Evolutionary conservation across 2,113 vertebrate species (phyloP).

Genomic region (Ardeotis arabs): DNA sequence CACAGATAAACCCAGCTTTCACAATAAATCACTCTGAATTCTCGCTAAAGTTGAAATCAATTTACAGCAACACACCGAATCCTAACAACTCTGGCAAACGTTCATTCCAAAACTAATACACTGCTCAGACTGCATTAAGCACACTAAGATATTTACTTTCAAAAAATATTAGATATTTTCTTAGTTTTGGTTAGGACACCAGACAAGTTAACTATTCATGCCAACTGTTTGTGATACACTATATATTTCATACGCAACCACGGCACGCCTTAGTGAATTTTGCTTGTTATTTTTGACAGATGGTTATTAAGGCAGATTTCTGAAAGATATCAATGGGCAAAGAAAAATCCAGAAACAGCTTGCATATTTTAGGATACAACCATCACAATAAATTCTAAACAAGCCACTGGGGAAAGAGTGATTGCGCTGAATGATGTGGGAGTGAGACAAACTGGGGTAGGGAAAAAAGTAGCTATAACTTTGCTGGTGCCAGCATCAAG

Average conservation of each 20-base stretch:
- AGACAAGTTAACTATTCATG: background rate
- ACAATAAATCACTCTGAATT: background rate
- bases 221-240: background rate
- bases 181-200: background rate
- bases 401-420: background rate
- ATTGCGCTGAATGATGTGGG: background rate
- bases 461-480: background rate
- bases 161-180: background rate
- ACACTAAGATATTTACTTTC: background rate
- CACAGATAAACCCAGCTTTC: background rate
- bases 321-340: background rate
- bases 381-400: background rate
- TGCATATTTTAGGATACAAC: background rate
- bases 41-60: background rate
- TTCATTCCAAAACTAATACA: background rate
- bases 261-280: background rate
- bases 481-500: background rate
- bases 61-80: background rate
- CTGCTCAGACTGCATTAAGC: background rate
- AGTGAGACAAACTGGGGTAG: background rate
- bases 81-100: background rate
- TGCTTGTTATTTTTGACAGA: background rate
- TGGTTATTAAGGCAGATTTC: background rate
- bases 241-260: background rate
- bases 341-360: background rate